Conservation (phyloP, 2,888 invertebrate species). For the Drosophila borborema region DNA sequence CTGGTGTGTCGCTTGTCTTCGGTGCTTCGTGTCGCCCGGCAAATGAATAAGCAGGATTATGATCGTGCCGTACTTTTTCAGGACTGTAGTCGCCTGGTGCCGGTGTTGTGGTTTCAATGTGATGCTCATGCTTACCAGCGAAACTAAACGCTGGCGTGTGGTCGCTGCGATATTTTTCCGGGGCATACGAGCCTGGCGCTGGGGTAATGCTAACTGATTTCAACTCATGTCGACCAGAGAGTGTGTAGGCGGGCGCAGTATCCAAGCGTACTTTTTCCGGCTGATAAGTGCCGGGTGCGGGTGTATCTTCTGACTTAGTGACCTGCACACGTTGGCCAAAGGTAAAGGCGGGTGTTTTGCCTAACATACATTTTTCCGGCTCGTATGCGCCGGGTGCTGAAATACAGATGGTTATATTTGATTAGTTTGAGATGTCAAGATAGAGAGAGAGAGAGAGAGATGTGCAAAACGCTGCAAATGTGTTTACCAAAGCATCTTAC, state of each 20-base stretch:
- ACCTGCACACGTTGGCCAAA: constrained; percentile 89
- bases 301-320: constrained; percentile 84
- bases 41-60: constrained; percentile 89
- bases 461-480: background rate
- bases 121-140: constrained; percentile 87
- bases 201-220: constrained; percentile 81
- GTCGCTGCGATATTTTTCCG: constrained; percentile 86
- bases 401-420: constrained; percentile 15
- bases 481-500: constrained; percentile 47
- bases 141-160: constrained; percentile 87
- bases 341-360: constrained; percentile 89
- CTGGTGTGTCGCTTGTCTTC: constrained; percentile 87
- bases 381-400: constrained; percentile 88
- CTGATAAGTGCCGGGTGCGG: constrained; percentile 87
- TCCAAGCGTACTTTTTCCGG: constrained; percentile 86
- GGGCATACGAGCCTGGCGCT: constrained; percentile 87
- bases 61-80: constrained; percentile 86
- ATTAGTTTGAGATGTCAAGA: background rate
- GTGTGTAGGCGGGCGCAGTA: constrained; percentile 86
- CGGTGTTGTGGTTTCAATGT: constrained; percentile 86
- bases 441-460: too few relatives aligned
- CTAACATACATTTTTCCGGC: constrained; percentile 86
- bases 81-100: constrained; percentile 89
- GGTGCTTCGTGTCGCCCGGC: constrained; percentile 85
- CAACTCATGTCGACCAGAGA: constrained; percentile 80